A percentile compares a stretch with the other conserved stretches of the same genome.
Evolutionary conservation across 2,888 invertebrate species (phyloP).

Genomic region (Tanytarsus gracilentus): DNA sequence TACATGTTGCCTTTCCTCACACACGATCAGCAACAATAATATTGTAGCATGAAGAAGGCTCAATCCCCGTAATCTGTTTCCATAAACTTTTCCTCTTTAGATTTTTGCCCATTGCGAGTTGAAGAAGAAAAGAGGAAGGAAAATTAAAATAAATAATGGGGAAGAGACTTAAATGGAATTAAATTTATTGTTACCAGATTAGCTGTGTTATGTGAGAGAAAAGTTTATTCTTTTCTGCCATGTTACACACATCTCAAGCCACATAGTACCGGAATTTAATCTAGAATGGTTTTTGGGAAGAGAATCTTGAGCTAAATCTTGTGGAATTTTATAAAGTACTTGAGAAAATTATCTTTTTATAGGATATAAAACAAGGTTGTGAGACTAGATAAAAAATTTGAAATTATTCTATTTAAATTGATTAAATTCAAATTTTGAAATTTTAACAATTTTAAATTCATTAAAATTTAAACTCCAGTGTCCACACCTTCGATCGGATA

Average conservation of each 20-base stretch:
- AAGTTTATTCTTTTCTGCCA: neutral
- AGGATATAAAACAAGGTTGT: neutral
- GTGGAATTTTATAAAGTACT: slow-evolving; percentile 7
- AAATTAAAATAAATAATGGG: slow-evolving; percentile 15
- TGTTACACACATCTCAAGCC: neutral
- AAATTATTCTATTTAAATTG: neutral
- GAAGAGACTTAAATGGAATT: slow-evolving; percentile 24
- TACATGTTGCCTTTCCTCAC: neutral
- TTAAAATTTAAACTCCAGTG: too few species aligned
- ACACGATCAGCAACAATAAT: neutral
- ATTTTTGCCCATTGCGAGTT: neutral
- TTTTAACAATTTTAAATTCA: neutral
- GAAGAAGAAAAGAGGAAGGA: neutral
- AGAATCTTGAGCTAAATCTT: neutral
- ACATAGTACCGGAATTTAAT: neutral
- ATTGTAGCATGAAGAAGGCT: neutral
- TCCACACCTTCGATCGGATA: too few species aligned
- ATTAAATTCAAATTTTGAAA: neutral
- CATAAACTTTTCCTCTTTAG: slow-evolving; percentile 14
- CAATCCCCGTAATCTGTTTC: slow-evolving; percentile 9
- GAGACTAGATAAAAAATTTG: neutral
- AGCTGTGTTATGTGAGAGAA: slow-evolving; percentile 6
- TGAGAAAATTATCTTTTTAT: neutral
- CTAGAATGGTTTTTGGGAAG: neutral
- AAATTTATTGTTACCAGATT: slow-evolving; percentile 26